Evolutionary conservation across 2,113 vertebrate genomes (phyloP).

Genomic region (Prochilodus magdalenae): DNA sequence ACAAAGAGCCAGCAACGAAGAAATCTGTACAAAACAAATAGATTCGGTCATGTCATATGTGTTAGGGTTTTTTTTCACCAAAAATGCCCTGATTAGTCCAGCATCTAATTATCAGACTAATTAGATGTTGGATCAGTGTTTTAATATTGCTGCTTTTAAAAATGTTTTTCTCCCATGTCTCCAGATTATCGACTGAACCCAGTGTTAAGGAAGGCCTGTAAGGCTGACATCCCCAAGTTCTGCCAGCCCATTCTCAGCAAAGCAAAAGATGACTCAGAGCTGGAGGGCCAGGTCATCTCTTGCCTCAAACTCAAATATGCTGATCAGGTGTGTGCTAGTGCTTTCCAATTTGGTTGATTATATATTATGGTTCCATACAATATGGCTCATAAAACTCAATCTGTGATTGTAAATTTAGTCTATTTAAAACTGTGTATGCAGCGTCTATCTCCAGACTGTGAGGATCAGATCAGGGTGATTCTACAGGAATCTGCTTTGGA

Average conservation of each 20-base stretch:
- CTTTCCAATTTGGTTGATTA: neutral
- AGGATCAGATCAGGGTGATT: constrained; percentile 94
- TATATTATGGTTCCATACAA: neutral
- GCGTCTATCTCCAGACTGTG: constrained; percentile 95
- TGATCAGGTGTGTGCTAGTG: constrained; percentile 83
- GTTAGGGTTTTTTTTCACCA: no score
- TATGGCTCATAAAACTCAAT: neutral
- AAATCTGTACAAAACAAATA: no score
- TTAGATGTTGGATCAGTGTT: no score
- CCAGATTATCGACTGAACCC: constrained; percentile 96
- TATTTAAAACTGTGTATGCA: constrained; percentile 52
- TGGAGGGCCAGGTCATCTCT: constrained; percentile 95
- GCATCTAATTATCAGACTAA: no score
- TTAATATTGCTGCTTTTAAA: neutral
- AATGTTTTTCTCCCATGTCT: neutral
- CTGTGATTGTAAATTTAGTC: constrained; percentile 47
- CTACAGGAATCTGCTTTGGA: constrained; percentile 96
- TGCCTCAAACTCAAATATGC: constrained; percentile 97
- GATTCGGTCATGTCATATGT: no score
- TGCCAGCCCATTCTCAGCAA: constrained; percentile 90
- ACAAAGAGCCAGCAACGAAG: no score
- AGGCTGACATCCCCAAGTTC: constrained; percentile 98
- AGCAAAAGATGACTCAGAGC: constrained; percentile 88
- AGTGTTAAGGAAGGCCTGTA: constrained; percentile 93
- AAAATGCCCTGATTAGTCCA: no score